Percentiles rank a stretch among this genome's conserved stretches.
Conservation (phyloP, 2,888 invertebrate species). For the Abscondita cerata region DNA sequence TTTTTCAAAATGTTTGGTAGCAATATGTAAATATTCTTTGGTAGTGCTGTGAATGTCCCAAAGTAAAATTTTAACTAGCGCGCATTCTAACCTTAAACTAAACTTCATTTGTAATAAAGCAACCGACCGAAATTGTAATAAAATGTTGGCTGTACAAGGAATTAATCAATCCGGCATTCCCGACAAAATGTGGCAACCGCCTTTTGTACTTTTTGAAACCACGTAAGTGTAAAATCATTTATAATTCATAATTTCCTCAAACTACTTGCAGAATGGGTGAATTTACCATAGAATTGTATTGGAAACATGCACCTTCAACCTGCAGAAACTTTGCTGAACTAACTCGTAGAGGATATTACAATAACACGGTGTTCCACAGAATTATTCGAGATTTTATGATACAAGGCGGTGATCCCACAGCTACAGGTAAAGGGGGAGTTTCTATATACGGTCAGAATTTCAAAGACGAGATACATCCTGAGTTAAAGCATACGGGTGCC, state of each 20-base stretch:
- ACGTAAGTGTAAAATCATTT: no score
- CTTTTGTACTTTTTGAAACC: conserved; percentile 81
- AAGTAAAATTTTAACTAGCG: no score
- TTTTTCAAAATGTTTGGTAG: no score
- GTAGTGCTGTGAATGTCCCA: no score
- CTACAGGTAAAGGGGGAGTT: conserved; percentile 92
- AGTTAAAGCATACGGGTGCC: conserved; percentile 93
- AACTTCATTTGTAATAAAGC: no score
- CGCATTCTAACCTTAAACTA: no score
- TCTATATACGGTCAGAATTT: conserved; percentile 97
- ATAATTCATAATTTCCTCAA: no score
- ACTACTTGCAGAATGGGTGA: conserved; percentile 85
- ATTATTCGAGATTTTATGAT: conserved; percentile 95
- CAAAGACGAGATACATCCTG: conserved; percentile 93
- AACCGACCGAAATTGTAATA: no score
- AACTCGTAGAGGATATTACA: conserved; percentile 91
- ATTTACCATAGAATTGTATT: conserved; percentile 91
- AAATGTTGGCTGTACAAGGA: conserved; percentile 60
- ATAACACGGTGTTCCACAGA: conserved; percentile 94
- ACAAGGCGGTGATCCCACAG: conserved; percentile 95
- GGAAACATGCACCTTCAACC: conserved; percentile 98
- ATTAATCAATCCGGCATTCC: conserved; percentile 76
- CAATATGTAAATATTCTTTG: no score
- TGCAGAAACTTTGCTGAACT: conserved; percentile 98
- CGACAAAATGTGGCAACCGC: conserved; percentile 90